Evolutionary conservation across 2,113 vertebrate species (phyloP), one percentile per base, ranked within the genome.

Genomic region (Cephalopterus ornatus): DNA sequence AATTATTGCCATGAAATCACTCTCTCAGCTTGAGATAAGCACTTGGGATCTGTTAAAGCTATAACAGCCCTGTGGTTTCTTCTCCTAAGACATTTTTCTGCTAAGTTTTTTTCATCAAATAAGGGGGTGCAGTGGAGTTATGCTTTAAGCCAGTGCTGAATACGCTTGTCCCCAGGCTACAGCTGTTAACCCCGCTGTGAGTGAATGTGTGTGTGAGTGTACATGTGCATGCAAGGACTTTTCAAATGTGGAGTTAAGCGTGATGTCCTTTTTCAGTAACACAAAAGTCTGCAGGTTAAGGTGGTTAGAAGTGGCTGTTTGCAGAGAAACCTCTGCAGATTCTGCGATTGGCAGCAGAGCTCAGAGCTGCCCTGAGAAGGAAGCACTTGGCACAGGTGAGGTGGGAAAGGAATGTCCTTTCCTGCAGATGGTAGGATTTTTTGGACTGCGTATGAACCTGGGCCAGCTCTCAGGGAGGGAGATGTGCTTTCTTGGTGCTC

Each of bases 1-100:
- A 98, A 98, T 97, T 96, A 98, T 97, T 96, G 96, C 98, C 97
- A 85, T 98, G 98, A 98, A 98, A 98, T 98, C 96, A 92, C 74
- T 89, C 97, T 95, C 97, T 92, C 97, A 89, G 95, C 94, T 98
- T 98, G 95, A 98, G 97, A 97, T 98, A 97, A 98, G 94, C 92
- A 88, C 91, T 65, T 14, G 3, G 67, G 89, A 72, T 97, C 98
- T 98, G 97, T 85, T 97, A 98, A 98, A 98, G 89, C 91, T 68
- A 88, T 97, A 98, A 96, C 92, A 95, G 91, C 65, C 70, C 77
- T 16, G 4, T 35, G 65, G 42, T 58, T 96, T 96, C 78, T 85
- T 66, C 62, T 96, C 76, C 61, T 37, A 71, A 86, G 92, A 77
- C 61, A 89, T 95, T 87, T 93, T 93, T 24, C 73, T 82, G 28